These are phyloP conservation scores for Platorchestia sp. DNA, from an alignment of 1,140 invertebrate species.

Conservation along the genomic window DNA sequence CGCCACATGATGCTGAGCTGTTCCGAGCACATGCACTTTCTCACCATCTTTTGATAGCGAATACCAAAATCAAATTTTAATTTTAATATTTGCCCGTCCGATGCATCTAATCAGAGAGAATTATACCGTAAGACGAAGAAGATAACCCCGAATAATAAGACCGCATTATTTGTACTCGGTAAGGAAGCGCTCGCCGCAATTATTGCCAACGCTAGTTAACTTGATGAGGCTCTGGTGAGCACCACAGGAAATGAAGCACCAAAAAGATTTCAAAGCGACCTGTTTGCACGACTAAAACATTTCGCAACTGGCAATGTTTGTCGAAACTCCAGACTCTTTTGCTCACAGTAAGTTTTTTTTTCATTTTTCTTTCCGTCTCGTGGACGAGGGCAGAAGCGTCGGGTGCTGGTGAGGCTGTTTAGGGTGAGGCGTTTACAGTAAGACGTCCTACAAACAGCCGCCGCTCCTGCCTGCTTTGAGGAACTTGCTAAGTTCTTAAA, in stretches of 20 bases:
- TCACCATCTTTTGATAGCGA: neutral
- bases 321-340: neutral
- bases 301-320: neutral
- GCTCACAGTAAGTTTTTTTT: neutral
- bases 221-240: neutral
- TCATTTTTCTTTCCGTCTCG: neutral
- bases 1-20: too few species aligned
- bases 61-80: too few species aligned
- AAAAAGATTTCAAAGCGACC: neutral
- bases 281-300: constrained; percentile 8
- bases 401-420: neutral
- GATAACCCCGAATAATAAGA: neutral
- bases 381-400: neutral
- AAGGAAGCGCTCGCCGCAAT: neutral
- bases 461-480: neutral
- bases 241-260: neutral
- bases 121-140: neutral
- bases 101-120: neutral
- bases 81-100: neutral
- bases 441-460: neutral
- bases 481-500: neutral
- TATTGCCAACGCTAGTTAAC: neutral
- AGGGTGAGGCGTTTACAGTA: neutral
- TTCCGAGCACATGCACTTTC: too few species aligned
- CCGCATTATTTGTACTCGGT: neutral